These are phyloP conservation scores for Tautogolabrus adspersus DNA, from an alignment of 2,113 vertebrate genomes.

Conservation along the genomic window DNA sequence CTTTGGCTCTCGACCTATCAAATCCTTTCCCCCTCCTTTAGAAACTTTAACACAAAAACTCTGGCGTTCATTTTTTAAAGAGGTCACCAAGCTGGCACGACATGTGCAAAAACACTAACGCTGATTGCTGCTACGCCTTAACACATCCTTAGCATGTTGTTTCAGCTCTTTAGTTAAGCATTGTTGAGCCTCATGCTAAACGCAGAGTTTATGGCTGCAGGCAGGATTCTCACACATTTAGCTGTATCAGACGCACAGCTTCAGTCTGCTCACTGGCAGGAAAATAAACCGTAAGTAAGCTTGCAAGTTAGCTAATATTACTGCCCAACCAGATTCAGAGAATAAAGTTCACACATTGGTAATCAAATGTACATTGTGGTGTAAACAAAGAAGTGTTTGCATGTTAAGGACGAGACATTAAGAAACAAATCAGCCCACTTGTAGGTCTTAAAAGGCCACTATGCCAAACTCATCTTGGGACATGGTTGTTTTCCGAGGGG, in stretches of 20 bases:
- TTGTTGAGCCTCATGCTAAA: slow-evolving; percentile 44
- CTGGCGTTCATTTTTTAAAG: slow-evolving; percentile 31
- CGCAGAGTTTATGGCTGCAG: slow-evolving; percentile 51
- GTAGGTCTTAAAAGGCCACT: slow-evolving; percentile 30
- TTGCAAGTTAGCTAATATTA: not conserved
- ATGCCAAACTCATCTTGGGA: slow-evolving; percentile 61
- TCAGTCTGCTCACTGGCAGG: slow-evolving; percentile 22
- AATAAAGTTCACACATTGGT: not conserved
- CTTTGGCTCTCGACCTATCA: slow-evolving; percentile 44
- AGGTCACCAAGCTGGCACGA: slow-evolving; percentile 49
- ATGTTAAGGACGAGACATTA: slow-evolving; percentile 12
- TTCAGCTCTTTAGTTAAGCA: slow-evolving; percentile 57
- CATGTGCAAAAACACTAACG: slow-evolving; percentile 29
- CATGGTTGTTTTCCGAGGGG: slow-evolving; percentile 56
- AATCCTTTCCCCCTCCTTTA: slow-evolving; percentile 31
- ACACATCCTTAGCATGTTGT: slow-evolving; percentile 53
- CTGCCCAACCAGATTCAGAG: not conserved
- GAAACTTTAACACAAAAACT: slow-evolving; percentile 62
- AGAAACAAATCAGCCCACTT: slow-evolving; percentile 43
- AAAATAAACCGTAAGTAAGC: slow-evolving; percentile 14
- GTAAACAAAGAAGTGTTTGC: not conserved
- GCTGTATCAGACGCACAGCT: slow-evolving; percentile 42
- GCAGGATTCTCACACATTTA: slow-evolving; percentile 34
- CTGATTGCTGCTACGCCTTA: slow-evolving; percentile 45
- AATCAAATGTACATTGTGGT: not conserved